phyloP scores from a whole-genome alignment of 2,113 vertebrate species.

The Uria lomvia region DNA sequence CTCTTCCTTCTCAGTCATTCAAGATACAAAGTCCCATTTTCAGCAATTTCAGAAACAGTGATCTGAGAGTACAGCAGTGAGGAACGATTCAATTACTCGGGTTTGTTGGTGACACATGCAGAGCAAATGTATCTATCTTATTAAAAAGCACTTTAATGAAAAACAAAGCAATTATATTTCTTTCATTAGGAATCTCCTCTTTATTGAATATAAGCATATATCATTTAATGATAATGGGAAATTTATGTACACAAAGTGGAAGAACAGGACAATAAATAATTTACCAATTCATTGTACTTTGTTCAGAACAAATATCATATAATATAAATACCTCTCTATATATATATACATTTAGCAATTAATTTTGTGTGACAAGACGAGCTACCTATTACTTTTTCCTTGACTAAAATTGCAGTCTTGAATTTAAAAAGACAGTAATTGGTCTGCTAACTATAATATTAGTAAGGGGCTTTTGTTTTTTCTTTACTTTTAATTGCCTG shows the following conservation, averaged over 20 bases:
- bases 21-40: background rate
- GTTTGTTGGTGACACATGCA: background rate
- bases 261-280: background rate
- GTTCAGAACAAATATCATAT: background rate
- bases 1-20: background rate
- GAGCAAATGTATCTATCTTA: background rate
- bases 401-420: background rate
- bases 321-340: background rate
- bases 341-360: background rate
- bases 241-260: background rate
- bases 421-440: background rate
- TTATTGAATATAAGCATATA: background rate
- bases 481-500: background rate
- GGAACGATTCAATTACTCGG: background rate
- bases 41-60: background rate
- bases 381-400: background rate
- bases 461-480: background rate
- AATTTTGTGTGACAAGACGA: background rate
- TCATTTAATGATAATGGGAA: background rate
- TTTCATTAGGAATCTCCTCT: background rate
- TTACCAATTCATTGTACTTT: background rate
- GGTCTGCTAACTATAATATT: background rate
- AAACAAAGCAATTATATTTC: background rate
- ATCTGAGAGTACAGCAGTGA: background rate
- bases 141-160: background rate